Conservation (phyloP, 2,113 vertebrate species). For the Micronycteris hirsuta region DNA sequence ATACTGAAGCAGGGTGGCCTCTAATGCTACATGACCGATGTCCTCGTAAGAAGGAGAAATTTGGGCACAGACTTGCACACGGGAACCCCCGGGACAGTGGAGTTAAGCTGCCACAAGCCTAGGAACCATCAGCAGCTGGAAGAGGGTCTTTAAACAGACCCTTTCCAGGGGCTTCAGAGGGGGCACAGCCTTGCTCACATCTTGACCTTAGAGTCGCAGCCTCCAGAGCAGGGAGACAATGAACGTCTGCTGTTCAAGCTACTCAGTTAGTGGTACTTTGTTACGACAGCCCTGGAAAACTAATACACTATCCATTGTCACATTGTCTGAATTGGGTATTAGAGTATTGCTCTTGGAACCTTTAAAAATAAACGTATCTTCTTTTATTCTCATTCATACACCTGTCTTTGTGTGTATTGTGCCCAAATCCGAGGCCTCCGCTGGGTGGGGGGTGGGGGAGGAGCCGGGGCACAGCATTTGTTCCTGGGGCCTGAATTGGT, state of each 20-base stretch:
- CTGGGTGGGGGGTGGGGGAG: background rate
- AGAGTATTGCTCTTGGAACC: background rate
- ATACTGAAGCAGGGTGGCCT: rapidly evolving
- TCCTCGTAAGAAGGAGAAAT: background rate
- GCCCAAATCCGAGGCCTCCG: rapidly evolving
- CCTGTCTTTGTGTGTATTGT: rapidly evolving
- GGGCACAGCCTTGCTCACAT: rapidly evolving
- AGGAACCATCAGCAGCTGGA: background rate
- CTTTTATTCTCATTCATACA: background rate
- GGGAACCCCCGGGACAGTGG: rapidly evolving
- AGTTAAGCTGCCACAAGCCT: background rate
- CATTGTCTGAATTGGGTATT: background rate
- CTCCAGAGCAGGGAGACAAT: background rate
- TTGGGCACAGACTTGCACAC: background rate
- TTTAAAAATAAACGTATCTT: background rate
- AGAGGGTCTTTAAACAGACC: background rate
- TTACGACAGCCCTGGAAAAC: background rate
- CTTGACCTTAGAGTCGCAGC: background rate
- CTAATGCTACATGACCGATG: rapidly evolving
- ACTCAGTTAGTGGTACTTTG: rapidly evolving
- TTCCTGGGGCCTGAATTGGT: background rate
- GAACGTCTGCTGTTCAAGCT: rapidly evolving
- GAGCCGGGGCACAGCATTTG: no score
- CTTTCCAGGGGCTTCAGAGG: background rate
- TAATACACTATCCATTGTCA: rapidly evolving